Evolutionary conservation across 2,113 vertebrate species (phyloP), one percentile per base, ranked within the genome.

Genomic region (Ibidorhyncha struthersii): DNA sequence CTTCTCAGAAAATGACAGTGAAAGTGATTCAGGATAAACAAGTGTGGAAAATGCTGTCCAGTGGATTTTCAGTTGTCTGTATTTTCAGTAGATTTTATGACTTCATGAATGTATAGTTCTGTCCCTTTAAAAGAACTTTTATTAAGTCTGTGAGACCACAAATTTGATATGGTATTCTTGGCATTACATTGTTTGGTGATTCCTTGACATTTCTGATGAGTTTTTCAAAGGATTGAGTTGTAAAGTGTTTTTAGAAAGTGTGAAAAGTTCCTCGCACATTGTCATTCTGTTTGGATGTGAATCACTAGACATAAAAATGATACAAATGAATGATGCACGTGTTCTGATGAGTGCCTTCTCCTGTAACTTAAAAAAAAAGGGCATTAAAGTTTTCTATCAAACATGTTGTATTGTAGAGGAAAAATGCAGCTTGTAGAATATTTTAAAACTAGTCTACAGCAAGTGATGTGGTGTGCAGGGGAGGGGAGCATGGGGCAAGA

Each of bases 281-380:
- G 25, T 61, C 23, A 1, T 89, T 92, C n/a, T 71, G 18, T 45
- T 78, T 55, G 56, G 47, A 50, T 76, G n/a, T 41, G 43, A 65
- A 81, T 47, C 38, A 19, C 38, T 73, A 77, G 36, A 40, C 49
- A 40, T 23, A 63, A 70, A 80, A 80, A 26, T 16, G 21, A 40
- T 16, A 22, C 0, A 1, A 2, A 0, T 26, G 16, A 78, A 18
- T 25, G 29, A 40, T 18, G 19, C 0, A 0, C 2, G 0, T 26
- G 12, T 74, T 95, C 89, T 45, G 21, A 3, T 41, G 19, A 78
- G 22, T 1, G 1, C 3, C 8, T 79, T 76, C 18, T 47, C 45
- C 41, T 34, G 8, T 22, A 43, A 12, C 4, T 20, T 21, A 45
- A 19, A 86, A 70, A 70, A 61, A 81, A 13, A 45, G 16, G 14